These are phyloP conservation scores for Agapostemon virescens DNA, from an alignment of 2,888 invertebrate genomes.

Conservation along the genomic window DNA sequence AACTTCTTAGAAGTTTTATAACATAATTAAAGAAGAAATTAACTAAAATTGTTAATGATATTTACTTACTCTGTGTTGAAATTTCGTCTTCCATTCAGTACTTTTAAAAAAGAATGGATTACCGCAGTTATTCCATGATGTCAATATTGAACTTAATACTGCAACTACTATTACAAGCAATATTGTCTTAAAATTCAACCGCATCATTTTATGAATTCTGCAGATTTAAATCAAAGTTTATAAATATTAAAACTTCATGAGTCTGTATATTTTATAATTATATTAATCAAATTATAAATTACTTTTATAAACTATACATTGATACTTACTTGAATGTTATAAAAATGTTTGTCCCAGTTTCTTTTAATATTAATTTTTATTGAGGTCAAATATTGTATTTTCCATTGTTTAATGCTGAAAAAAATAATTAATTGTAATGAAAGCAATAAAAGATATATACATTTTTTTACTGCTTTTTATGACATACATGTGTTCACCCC, in stretches of 20 bases:
- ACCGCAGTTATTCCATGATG: conserved; percentile 89
- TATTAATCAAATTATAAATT: background rate
- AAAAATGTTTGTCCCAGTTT: conserved; percentile 14
- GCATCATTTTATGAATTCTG: conserved; percentile 85
- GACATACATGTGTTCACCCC: conserved; percentile 23
- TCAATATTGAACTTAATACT: conserved; percentile 86
- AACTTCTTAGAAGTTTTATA: background rate
- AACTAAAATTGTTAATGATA: background rate
- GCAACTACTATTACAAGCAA: conserved; percentile 81
- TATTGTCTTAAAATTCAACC: conserved; percentile 89
- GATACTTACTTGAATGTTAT: conserved; percentile 26
- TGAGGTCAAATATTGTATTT: background rate
- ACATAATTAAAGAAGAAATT: background rate
- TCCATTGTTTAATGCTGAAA: conserved; percentile 27
- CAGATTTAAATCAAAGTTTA: background rate
- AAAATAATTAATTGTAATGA: background rate
- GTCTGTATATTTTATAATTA: background rate
- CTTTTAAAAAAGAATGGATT: conserved; percentile 80
- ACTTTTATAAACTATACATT: background rate
- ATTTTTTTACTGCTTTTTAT: conserved; percentile 12
- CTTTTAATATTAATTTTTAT: conserved; percentile 11
- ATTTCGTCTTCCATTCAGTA: conserved; percentile 75
- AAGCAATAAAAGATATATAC: background rate
- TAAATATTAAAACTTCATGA: background rate
- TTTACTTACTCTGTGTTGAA: conserved; percentile 74